Conservation (phyloP, 2,113 vertebrate genomes). For the Pavo muticus region DNA sequence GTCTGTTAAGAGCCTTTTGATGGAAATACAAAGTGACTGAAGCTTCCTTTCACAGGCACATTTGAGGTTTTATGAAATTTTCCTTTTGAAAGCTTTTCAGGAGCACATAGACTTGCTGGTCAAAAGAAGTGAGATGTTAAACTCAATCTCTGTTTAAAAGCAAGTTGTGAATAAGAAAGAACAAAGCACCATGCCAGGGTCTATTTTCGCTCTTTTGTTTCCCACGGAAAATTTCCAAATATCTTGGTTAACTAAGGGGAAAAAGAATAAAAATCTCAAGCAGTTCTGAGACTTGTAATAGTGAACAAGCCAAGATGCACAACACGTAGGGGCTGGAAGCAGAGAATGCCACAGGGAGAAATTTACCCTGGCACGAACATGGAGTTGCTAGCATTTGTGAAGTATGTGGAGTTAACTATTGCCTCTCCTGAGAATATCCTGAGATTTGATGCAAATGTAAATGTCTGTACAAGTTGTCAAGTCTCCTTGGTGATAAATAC, state of each 20-base stretch:
- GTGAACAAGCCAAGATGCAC: not conserved
- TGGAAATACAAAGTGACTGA: not conserved
- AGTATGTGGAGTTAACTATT: constrained; percentile 17
- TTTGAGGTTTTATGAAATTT: not conserved
- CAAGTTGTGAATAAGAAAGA: not conserved
- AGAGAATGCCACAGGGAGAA: constrained; percentile 40
- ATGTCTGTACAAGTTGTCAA: not conserved
- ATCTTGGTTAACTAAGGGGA: not conserved
- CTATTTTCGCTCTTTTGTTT: not conserved
- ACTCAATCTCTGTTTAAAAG: not conserved
- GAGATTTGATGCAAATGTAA: constrained; percentile 17
- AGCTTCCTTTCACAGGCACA: not conserved
- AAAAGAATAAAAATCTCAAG: not conserved
- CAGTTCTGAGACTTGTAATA: not conserved
- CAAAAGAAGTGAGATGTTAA: not conserved
- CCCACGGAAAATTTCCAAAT: not conserved
- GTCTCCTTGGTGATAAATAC: not conserved
- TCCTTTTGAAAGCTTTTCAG: not conserved
- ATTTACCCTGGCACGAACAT: not conserved
- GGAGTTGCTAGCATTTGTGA: constrained; percentile 16
- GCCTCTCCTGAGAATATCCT: not conserved
- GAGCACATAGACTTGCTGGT: not conserved
- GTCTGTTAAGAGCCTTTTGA: not conserved
- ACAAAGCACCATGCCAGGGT: not conserved
- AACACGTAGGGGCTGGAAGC: not conserved